phyloP scores from a whole-genome alignment of 1,140 invertebrate species.

The Charaxes varanes region DNA sequence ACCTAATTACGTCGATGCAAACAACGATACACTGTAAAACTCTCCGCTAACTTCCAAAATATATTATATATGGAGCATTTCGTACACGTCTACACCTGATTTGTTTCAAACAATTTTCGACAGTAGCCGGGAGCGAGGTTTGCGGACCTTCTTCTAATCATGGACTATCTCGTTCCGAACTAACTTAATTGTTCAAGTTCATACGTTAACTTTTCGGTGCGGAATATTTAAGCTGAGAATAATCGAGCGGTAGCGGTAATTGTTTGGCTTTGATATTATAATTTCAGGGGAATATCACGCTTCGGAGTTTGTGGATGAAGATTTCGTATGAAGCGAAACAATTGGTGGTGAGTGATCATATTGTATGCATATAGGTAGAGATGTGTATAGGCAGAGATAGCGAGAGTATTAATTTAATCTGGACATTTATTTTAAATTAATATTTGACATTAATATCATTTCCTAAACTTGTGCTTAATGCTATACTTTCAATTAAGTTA shows the following conservation, averaged over 20 bases:
- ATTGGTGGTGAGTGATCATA: background rate
- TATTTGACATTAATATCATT: too few relatives aligned
- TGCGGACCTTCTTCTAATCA: slow-evolving; percentile 45
- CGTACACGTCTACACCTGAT: slow-evolving; percentile 2
- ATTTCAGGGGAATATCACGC: slow-evolving; percentile 13
- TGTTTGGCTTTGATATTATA: slow-evolving; percentile 22
- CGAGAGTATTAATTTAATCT: too few relatives aligned
- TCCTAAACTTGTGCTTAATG: too few relatives aligned
- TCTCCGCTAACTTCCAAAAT: too few relatives aligned
- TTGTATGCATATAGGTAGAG: too few relatives aligned
- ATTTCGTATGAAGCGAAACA: background rate
- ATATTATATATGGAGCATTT: too few relatives aligned
- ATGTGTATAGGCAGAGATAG: too few relatives aligned
- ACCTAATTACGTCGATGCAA: too few relatives aligned
- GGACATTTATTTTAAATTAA: too few relatives aligned
- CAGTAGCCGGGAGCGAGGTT: slow-evolving; percentile 39
- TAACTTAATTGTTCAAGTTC: slow-evolving; percentile 43
- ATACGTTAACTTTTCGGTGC: slow-evolving; percentile 26
- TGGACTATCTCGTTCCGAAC: slow-evolving; percentile 31
- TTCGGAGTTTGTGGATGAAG: background rate
- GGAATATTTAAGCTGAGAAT: slow-evolving; percentile 26
- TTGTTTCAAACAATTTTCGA: slow-evolving; percentile 31
- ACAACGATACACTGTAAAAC: too few relatives aligned
- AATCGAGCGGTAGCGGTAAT: slow-evolving; percentile 11
- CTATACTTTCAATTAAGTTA: too few relatives aligned